Conservation (phyloP, 1,140 invertebrate species). For the Pogonognathellus flavescens region DNA sequence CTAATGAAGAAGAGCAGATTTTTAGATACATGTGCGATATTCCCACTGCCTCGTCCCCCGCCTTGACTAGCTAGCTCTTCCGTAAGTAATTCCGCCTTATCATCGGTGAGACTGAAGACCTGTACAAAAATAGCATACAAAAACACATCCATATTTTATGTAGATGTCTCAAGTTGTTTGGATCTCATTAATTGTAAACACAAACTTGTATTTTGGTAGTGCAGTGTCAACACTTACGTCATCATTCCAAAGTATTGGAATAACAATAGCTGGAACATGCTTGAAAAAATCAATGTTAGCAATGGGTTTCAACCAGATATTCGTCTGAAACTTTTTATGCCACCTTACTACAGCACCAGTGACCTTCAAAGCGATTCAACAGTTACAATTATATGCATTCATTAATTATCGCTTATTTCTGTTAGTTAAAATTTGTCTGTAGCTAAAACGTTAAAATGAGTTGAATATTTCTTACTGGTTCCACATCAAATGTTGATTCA, state of each 20-base stretch:
- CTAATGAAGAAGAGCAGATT: neutral
- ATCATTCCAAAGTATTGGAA: constrained; percentile 61
- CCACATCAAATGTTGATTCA: constrained; percentile 37
- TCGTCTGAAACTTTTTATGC: constrained; percentile 53
- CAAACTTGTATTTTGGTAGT: neutral
- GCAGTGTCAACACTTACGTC: constrained; percentile 46
- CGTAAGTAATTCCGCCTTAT: constrained; percentile 58
- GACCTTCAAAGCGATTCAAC: neutral
- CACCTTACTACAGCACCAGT: constrained; percentile 53
- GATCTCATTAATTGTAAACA: neutral
- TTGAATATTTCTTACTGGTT: constrained; percentile 20
- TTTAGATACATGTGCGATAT: neutral
- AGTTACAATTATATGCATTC: too few relatives aligned
- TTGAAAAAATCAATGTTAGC: constrained; percentile 53
- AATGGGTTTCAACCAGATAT: constrained; percentile 52
- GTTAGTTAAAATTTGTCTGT: too few relatives aligned
- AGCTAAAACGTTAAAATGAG: neutral
- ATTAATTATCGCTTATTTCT: too few relatives aligned
- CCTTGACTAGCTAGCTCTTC: constrained; percentile 56
- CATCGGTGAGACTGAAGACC: constrained; percentile 53
- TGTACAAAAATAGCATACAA: constrained; percentile 8
- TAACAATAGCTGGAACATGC: constrained; percentile 31
- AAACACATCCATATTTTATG: too few relatives aligned
- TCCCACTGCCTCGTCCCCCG: constrained; percentile 52
- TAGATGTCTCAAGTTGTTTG: neutral